phyloP scores from a whole-genome alignment of 2,113 vertebrate genomes.

The Pomatorhinus ruficollis region DNA sequence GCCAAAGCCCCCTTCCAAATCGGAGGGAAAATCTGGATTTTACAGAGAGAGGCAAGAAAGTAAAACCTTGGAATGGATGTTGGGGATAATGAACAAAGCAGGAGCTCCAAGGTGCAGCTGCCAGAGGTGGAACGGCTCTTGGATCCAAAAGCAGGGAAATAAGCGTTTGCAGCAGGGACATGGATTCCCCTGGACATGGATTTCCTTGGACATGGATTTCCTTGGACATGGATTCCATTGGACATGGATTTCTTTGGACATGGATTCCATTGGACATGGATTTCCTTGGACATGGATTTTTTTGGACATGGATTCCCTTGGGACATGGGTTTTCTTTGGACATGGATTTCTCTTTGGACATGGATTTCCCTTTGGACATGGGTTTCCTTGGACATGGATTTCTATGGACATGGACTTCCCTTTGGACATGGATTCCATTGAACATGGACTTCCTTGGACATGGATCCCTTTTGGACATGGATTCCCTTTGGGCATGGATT shows the following conservation, averaged over 20 bases:
- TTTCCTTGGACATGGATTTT: background rate
- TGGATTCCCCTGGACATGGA: background rate
- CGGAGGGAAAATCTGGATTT: background rate
- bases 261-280: background rate
- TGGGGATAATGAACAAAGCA: background rate
- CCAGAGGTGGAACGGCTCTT: background rate
- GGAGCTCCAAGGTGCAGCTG: background rate
- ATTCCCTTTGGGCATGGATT: too few species aligned
- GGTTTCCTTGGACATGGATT: rapidly evolving
- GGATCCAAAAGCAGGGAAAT: background rate
- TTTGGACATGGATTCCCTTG: rapidly evolving
- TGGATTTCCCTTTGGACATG: background rate
- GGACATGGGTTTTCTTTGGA: rapidly evolving
- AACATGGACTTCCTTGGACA: too few species aligned
- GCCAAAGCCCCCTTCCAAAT: background rate
- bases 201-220: background rate
- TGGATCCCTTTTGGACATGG: rapidly evolving
- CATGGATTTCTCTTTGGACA: background rate
- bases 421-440: too few species aligned
- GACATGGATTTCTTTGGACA: background rate
- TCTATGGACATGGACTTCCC: rapidly evolving
- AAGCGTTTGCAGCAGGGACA: background rate
- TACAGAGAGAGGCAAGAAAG: background rate
- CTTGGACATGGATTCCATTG: background rate
- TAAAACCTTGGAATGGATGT: background rate